These are phyloP conservation scores for Podiceps cristatus DNA, from an alignment of 2,113 vertebrate genomes.

Conservation along the genomic window DNA sequence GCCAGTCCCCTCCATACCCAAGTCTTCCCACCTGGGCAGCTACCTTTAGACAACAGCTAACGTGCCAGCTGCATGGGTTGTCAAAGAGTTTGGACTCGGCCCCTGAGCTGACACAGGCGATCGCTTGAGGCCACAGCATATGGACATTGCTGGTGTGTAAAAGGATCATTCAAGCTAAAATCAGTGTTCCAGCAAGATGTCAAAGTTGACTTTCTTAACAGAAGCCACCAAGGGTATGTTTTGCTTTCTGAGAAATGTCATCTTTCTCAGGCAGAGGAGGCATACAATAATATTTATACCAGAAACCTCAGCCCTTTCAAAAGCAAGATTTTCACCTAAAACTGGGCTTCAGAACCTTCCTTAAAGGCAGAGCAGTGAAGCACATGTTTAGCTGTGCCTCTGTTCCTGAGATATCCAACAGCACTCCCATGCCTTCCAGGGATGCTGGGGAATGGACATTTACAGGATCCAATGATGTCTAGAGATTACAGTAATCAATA, in stretches of 20 bases:
- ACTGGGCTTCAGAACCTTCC: not conserved
- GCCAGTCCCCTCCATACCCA: not conserved
- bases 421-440: not conserved
- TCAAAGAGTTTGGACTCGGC: not conserved
- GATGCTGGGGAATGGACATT: not conserved
- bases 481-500: not conserved
- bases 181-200: not conserved
- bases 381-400: not conserved
- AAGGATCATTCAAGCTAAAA: not conserved
- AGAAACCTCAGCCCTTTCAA: not conserved
- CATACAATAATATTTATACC: not conserved
- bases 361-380: not conserved
- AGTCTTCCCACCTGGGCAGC: not conserved
- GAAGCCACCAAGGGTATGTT: not conserved
- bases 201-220: not conserved
- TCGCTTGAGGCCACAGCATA: not conserved
- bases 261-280: not conserved
- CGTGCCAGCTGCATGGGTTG: fast-evolving
- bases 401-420: not conserved
- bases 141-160: not conserved
- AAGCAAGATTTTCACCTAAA: not conserved
- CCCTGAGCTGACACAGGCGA: not conserved
- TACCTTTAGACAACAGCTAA: not conserved
- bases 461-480: not conserved
- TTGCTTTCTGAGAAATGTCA: not conserved